These are phyloP conservation scores for Neofelis nebulosa DNA, from an alignment of 2,113 vertebrate genomes.

Conservation along the genomic window DNA sequence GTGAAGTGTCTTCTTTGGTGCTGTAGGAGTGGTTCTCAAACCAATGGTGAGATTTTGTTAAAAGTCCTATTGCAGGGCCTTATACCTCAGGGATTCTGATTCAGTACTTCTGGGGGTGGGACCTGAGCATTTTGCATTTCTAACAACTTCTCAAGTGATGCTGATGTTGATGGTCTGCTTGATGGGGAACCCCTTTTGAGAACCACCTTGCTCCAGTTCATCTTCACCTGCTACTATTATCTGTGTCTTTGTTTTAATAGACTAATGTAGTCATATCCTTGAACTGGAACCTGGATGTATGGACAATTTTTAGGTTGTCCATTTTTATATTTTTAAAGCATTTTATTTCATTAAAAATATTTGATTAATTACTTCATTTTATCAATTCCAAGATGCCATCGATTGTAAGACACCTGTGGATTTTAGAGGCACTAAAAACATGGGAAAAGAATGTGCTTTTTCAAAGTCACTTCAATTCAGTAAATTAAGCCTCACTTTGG, in stretches of 20 bases:
- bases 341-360: constrained; percentile 20
- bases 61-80: neutral
- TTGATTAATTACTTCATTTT: neutral
- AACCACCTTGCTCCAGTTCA: neutral
- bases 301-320: neutral
- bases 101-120: neutral
- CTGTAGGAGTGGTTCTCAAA: neutral
- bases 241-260: neutral
- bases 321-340: neutral
- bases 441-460: neutral
- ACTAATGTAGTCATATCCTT: neutral
- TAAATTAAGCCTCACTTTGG: neutral
- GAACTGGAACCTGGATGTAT: neutral
- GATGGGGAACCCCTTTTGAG: neutral
- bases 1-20: neutral
- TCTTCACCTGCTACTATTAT: neutral
- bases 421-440: neutral
- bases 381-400: neutral
- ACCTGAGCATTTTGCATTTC: neutral
- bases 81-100: neutral
- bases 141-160: neutral
- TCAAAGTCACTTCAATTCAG: neutral
- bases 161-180: neutral
- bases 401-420: neutral
- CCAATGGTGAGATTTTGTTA: neutral